Evolutionary conservation across 2,113 vertebrate species (phyloP).

Genomic region (Heliornis fulica): DNA sequence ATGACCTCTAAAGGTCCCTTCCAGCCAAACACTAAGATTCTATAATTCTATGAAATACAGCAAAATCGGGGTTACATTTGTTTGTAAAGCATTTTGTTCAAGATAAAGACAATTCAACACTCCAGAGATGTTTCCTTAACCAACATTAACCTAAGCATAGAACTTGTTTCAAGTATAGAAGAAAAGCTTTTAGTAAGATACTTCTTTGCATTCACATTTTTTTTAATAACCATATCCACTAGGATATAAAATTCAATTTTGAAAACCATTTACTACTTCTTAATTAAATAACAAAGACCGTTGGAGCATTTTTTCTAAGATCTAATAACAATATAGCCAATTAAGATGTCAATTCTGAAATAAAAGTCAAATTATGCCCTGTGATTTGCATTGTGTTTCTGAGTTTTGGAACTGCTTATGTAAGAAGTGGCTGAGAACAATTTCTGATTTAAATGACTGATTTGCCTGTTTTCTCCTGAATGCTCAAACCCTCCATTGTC

Average conservation of each 20-base stretch:
- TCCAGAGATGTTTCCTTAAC: not conserved
- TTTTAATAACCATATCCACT: not conserved
- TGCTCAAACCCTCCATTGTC: not conserved
- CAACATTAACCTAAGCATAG: not conserved
- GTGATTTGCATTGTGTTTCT: not conserved
- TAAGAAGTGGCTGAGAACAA: not conserved
- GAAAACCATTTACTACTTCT: not conserved
- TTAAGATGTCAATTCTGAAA: slow-evolving; percentile 9
- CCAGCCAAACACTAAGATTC: no score
- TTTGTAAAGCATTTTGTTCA: not conserved
- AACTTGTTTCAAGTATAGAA: not conserved
- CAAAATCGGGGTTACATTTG: not conserved
- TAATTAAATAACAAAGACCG: not conserved
- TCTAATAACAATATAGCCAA: not conserved
- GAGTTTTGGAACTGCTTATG: not conserved
- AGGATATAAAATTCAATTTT: slow-evolving; percentile 1
- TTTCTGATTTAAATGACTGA: not conserved
- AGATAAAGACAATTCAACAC: not conserved
- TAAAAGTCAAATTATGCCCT: not conserved
- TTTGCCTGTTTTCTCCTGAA: not conserved
- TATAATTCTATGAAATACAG: no score
- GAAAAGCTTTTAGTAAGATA: not conserved
- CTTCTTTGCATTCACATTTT: slow-evolving; percentile 2
- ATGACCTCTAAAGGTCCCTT: no score
- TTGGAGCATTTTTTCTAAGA: not conserved